A percentile compares a stretch with the other conserved stretches of the same genome.
phyloP scores from a whole-genome alignment of 2,113 vertebrate genomes.

The Neodon shergylaensis region DNA sequence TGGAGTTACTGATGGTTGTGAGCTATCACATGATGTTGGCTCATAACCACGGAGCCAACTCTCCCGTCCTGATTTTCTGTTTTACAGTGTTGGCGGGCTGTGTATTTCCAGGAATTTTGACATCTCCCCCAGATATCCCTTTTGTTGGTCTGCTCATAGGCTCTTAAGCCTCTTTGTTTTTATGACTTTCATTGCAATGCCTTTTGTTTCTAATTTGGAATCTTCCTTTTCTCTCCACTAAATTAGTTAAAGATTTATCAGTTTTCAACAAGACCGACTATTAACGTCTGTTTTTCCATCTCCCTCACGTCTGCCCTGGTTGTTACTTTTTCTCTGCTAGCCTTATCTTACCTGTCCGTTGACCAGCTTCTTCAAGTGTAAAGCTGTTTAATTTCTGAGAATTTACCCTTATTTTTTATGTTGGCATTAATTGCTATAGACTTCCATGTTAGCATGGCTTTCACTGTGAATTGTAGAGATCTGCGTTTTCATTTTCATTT shows the following conservation, averaged over 20 bases:
- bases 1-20: background rate
- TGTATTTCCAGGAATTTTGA: background rate
- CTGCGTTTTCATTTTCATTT: slow-evolving; percentile 1
- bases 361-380: background rate
- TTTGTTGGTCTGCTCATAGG: background rate
- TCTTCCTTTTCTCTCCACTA: background rate
- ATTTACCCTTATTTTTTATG: background rate
- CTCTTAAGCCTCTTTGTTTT: background rate
- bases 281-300: background rate
- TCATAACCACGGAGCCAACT: background rate
- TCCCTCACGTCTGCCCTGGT: background rate
- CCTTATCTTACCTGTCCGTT: background rate
- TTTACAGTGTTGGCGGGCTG: background rate
- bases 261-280: background rate
- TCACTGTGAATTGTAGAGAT: background rate
- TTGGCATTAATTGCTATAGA: background rate
- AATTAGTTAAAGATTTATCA: background rate
- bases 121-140: background rate
- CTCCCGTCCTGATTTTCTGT: background rate
- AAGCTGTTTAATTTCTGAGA: background rate
- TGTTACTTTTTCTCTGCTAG: background rate
- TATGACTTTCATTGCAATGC: background rate
- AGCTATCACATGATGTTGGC: background rate
- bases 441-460: background rate
- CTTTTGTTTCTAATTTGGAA: background rate